These are phyloP conservation scores for Trididemnum nubilum DNA, from an alignment of 23 tunicate genomes.

Conservation along the genomic window DNA sequence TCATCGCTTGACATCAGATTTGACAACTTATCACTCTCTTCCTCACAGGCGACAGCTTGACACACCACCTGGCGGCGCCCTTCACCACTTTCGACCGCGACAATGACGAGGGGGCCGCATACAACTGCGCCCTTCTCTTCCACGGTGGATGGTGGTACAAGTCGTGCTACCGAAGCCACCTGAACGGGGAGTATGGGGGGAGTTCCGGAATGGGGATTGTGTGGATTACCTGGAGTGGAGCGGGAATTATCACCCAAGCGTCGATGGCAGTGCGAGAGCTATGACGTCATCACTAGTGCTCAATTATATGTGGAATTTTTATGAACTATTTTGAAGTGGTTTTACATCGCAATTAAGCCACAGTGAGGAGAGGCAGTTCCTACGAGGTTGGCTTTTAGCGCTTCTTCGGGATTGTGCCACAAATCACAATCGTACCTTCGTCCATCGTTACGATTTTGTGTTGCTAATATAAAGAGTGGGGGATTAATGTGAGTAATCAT, in stretches of 20 bases:
- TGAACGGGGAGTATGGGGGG: not conserved
- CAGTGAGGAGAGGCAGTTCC: too few species aligned
- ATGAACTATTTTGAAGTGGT: too few species aligned
- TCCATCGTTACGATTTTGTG: too few species aligned
- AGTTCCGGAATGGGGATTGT: not conserved
- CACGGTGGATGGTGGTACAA: not conserved
- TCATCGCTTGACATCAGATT: too few species aligned
- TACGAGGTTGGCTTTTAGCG: too few species aligned
- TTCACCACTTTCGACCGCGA: not conserved
- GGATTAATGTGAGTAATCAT: too few species aligned
- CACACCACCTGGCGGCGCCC: not conserved
- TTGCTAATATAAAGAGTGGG: too few species aligned
- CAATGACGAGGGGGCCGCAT: not conserved
- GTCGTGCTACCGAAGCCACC: not conserved
- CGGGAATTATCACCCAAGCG: not conserved
- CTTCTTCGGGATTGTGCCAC: too few species aligned
- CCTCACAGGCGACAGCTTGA: not conserved
- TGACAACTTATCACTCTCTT: too few species aligned
- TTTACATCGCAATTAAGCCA: too few species aligned
- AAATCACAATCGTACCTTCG: too few species aligned
- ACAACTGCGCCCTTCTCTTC: not conserved
- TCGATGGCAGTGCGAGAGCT: not conserved
- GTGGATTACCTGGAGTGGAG: not conserved
- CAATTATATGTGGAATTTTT: too few species aligned
- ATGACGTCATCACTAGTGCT: not conserved